These are phyloP conservation scores for Rhamphomyia laevipes DNA, from an alignment of 2,888 invertebrate genomes.

Conservation along the genomic window DNA sequence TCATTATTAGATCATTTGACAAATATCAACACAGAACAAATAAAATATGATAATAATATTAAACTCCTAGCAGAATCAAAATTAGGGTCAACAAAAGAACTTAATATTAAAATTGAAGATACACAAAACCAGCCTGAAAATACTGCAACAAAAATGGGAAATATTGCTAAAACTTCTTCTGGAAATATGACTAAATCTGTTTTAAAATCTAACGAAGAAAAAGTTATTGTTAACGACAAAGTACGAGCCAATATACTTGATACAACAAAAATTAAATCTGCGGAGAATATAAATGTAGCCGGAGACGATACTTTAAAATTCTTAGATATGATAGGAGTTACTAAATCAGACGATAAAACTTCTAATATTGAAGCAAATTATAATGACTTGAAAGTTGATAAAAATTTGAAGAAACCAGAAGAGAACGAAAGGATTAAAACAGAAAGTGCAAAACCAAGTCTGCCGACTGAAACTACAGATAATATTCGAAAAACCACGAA, in stretches of 20 bases:
- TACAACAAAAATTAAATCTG: background rate
- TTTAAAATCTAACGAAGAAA: background rate
- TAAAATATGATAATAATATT: background rate
- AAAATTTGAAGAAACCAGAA: no score
- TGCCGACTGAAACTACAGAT: no score
- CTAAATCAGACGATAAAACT: no score
- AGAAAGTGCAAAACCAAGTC: no score
- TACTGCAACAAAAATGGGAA: background rate
- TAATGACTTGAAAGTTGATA: no score
- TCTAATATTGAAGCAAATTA: no score
- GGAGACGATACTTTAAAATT: background rate
- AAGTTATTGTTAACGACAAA: background rate
- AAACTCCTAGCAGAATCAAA: background rate
- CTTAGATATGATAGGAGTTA: no score
- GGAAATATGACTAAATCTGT: background rate
- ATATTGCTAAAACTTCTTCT: background rate
- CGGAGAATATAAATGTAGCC: background rate
- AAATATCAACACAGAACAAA: background rate
- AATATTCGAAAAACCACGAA: no score
- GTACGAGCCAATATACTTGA: background rate
- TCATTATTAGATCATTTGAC: background rate
- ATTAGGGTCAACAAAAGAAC: background rate
- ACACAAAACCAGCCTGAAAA: background rate
- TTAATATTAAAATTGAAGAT: background rate
- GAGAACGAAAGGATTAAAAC: no score